A percentile compares a stretch with the other conserved stretches of the same genome.
Evolutionary conservation across 2,113 vertebrate genomes (phyloP).

Genomic region (Oryzias woworae): DNA sequence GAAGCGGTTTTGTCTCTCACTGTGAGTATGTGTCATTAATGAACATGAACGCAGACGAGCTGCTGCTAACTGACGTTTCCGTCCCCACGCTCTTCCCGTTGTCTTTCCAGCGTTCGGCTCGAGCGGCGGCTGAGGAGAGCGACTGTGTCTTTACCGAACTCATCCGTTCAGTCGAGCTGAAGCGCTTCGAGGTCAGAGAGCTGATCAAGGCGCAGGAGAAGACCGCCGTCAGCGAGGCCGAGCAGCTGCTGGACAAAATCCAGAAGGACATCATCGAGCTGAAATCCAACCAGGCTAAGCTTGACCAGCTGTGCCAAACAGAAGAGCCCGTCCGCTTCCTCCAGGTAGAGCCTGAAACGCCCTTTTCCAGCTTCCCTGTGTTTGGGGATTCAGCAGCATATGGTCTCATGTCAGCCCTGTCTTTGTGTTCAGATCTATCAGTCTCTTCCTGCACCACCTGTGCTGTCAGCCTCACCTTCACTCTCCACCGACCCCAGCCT

Average conservation of each 20-base stretch:
- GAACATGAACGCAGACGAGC: not conserved
- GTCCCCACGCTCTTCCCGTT: not conserved
- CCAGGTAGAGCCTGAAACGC: conserved; percentile 49
- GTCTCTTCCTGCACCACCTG: conserved; percentile 55
- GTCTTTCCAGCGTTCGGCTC: conserved; percentile 62
- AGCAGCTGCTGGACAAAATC: conserved; percentile 68
- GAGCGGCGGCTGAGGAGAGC: conserved; percentile 62
- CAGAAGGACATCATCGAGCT: conserved; percentile 72
- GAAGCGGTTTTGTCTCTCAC: conserved; percentile 68
- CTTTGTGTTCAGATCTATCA: conserved; percentile 61
- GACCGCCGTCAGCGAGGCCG: conserved; percentile 54
- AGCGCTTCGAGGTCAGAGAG: conserved; percentile 74
- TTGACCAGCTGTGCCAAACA: conserved; percentile 65
- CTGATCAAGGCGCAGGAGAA: conserved; percentile 75
- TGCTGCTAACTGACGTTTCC: not conserved
- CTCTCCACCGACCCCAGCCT: conserved; percentile 50
- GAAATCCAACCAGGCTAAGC: conserved; percentile 66
- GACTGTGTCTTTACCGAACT: conserved; percentile 71
- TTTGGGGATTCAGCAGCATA: not conserved
- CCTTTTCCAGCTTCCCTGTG: not conserved
- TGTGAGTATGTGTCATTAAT: conserved; percentile 48
- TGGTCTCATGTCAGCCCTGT: not conserved
- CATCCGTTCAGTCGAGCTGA: conserved; percentile 71
- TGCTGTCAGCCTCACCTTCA: conserved; percentile 35
- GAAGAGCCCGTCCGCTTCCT: conserved; percentile 76